phyloP scores from a whole-genome alignment of 2,797 vertebrate species.

The Pangasius macronema region DNA sequence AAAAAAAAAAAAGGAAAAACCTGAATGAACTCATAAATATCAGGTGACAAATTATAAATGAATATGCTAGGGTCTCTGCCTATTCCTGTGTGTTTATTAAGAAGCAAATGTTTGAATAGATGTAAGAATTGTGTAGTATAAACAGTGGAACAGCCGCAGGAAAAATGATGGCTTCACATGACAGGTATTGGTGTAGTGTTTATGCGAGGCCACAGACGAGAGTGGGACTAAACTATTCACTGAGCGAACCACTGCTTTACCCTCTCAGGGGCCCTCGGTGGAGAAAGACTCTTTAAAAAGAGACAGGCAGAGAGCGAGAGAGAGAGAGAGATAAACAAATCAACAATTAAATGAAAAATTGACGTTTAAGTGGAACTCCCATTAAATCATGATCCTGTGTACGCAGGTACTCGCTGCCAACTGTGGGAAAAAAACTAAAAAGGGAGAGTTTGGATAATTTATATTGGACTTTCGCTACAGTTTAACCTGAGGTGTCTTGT shows the following conservation, averaged over 20 bases:
- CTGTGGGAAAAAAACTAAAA: slow-evolving; percentile 13
- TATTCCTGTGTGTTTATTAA: slow-evolving; percentile 84
- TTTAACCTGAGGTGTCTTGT: slow-evolving; percentile 56
- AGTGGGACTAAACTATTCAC: slow-evolving; percentile 46
- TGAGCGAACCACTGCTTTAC: slow-evolving; percentile 35
- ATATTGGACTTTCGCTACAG: slow-evolving; percentile 52
- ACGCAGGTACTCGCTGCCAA: slow-evolving; percentile 29
- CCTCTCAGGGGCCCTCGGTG: slow-evolving; percentile 46
- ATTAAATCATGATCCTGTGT: slow-evolving; percentile 27
- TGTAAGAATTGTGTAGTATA: slow-evolving; percentile 66
- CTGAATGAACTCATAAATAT: slow-evolving; percentile 58
- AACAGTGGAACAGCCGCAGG: slow-evolving; percentile 57
- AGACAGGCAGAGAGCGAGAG: slow-evolving; percentile 23
- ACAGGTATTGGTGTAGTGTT: slow-evolving; percentile 60
- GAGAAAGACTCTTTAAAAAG: slow-evolving; percentile 18
- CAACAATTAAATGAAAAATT: slow-evolving; percentile 35
- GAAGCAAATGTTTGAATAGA: slow-evolving; percentile 66
- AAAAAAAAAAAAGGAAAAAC: slow-evolving; percentile 16
- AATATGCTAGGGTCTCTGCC: slow-evolving; percentile 69
- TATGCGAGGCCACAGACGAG: slow-evolving; percentile 52
- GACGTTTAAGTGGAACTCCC: slow-evolving; percentile 27
- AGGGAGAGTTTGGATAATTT: slow-evolving; percentile 53
- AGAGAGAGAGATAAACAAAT: slow-evolving; percentile 24
- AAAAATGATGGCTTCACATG: slow-evolving; percentile 51
- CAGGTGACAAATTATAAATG: slow-evolving; percentile 61